Conservation (phyloP, 2,888 invertebrate genomes). For the Trachelus troglodyta region DNA sequence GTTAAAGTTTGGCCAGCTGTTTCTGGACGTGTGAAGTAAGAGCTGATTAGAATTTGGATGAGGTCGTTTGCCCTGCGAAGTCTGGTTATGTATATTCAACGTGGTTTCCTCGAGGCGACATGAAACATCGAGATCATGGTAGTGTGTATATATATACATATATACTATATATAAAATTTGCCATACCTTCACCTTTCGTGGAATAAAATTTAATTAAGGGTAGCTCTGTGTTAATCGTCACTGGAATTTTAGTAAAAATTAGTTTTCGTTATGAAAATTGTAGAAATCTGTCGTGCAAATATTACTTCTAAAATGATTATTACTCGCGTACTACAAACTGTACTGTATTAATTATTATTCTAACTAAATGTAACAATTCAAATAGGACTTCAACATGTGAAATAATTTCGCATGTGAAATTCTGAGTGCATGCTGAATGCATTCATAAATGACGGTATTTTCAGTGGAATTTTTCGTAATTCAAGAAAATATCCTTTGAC, state of each 20-base stretch:
- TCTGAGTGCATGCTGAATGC: neutral
- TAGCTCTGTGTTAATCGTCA: no score
- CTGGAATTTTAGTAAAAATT: no score
- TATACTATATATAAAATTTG: neutral
- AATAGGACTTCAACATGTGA: neutral
- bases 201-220: neutral
- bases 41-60: conserved; percentile 54
- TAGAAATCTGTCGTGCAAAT: neutral
- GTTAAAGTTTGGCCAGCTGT: conserved; percentile 52
- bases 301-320: neutral
- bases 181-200: neutral
- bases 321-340: no score
- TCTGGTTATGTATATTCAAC: conserved; percentile 39
- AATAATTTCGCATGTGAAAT: neutral
- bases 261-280: neutral
- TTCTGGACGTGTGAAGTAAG: conserved; percentile 48
- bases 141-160: neutral
- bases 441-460: neutral
- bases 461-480: neutral
- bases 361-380: neutral
- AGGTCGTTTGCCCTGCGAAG: conserved; percentile 37
- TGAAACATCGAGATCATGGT: conserved; percentile 34
- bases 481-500: neutral
- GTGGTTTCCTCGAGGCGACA: conserved; percentile 31
- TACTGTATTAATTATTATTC: neutral